Percentiles rank a stretch among this genome's conserved stretches.
Evolutionary conservation across 2,888 invertebrate genomes (phyloP).

Genomic region (Meta bourneti): DNA sequence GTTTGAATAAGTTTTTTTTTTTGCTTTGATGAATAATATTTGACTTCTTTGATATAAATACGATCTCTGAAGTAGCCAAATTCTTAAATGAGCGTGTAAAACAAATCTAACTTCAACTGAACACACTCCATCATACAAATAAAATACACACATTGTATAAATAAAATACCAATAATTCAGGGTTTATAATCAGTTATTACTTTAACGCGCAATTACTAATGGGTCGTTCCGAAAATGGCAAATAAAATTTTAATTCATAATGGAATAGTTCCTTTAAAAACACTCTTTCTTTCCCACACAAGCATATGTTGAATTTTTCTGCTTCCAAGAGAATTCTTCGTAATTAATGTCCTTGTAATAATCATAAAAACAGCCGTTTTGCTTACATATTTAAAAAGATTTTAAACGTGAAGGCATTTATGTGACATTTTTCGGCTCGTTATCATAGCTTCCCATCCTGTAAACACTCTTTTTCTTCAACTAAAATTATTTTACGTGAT

Average conservation of each 20-base stretch:
- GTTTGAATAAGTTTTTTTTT: too few species aligned
- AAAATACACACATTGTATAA: too few species aligned
- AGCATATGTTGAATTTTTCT: not conserved
- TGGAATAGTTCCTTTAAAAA: not conserved
- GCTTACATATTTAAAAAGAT: not conserved
- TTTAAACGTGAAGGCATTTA: not conserved
- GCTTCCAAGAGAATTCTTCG: not conserved
- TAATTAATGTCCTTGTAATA: constrained; percentile 1
- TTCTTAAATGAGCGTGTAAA: too few species aligned
- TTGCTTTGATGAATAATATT: too few species aligned
- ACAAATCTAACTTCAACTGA: too few species aligned
- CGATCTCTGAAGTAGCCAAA: too few species aligned
- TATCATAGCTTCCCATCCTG: not conserved
- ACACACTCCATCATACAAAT: too few species aligned
- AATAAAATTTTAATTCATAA: not conserved
- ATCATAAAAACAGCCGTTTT: not conserved
- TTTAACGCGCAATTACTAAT: not conserved
- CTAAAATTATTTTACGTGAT: not conserved
- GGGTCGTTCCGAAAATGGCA: not conserved
- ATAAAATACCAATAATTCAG: too few species aligned
- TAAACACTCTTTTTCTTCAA: not conserved
- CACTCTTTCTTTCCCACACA: not conserved
- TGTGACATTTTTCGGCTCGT: not conserved
- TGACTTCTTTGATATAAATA: too few species aligned
- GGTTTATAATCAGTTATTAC: not conserved